These are phyloP conservation scores for Dromococcyx pavoninus DNA, from an alignment of 2,797 vertebrate genomes.

Conservation along the genomic window DNA sequence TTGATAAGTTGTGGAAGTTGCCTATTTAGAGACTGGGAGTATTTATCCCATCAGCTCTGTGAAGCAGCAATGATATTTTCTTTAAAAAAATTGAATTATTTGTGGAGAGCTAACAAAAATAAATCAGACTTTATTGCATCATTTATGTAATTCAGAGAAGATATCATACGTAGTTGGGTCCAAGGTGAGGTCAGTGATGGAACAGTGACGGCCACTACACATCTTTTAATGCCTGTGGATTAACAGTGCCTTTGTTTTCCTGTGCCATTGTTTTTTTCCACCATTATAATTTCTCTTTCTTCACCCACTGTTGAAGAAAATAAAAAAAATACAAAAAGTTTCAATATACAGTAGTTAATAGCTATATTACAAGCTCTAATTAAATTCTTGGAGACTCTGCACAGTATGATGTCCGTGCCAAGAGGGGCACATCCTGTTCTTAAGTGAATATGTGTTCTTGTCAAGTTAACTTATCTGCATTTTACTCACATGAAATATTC, in stretches of 20 bases:
- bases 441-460: slow-evolving; percentile 51
- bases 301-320: not conserved
- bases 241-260: not conserved
- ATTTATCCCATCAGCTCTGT: not conserved
- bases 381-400: slow-evolving; percentile 49
- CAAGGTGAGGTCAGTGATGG: not conserved
- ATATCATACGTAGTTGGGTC: not conserved
- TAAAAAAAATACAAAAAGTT: slow-evolving; percentile 12
- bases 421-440: slow-evolving; percentile 45
- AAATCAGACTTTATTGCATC: not conserved
- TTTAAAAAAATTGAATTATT: not conserved
- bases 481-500: slow-evolving; percentile 58
- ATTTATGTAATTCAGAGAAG: not conserved
- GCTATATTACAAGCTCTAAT: slow-evolving; percentile 48
- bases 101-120: not conserved
- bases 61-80: not conserved
- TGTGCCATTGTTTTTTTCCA: not conserved
- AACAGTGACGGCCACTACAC: not conserved
- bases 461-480: slow-evolving; percentile 40
- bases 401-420: slow-evolving; percentile 37
- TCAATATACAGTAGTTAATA: slow-evolving; percentile 52
- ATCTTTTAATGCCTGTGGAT: not conserved
- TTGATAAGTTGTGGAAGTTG: not conserved
- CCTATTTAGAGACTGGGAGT: not conserved
- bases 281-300: not conserved